Evolutionary conservation across 2,797 vertebrate species (phyloP), one percentile per base, ranked within the genome.

Genomic region (Apogon talboti): DNA sequence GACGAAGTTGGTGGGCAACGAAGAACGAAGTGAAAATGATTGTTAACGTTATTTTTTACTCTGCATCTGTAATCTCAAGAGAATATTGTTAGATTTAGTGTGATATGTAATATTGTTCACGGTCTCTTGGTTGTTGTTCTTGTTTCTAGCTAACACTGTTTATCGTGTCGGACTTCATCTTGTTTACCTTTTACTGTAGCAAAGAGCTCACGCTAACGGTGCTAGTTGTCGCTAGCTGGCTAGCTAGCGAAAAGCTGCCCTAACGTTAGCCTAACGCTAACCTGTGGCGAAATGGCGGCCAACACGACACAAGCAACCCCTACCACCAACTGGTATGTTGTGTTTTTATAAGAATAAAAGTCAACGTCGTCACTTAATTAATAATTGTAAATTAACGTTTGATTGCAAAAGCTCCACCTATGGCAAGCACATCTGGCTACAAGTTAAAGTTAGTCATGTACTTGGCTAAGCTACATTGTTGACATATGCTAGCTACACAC

Each of bases 281-380:
- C 21, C 19, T 28, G 81, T 47, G 81, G 81, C 74, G 88, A 94
- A 94, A 95, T 95, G 94, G 94, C 94, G 90, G 93, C 93, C 83
- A 95, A 94, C 66, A 72, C 93, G 65, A 89, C 92, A 4, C 92
- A 92, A 62, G 75, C 90, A 61, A 53, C 87, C 9, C 70, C 90
- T 9, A 21, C 92, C 37, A 21, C 84, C 2, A 93, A 76, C 82
- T 95, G 94, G 94, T 95, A 92, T 70, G 91, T 85, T 13, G 1
- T 21, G 8, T 2, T 41, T 38, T 60, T 60, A 0, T 24, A 1
- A 10, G 0, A 1, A 4, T 7, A 15, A 2, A 18, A 11, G 0
- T 18, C 0, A 53, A 6, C 7, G 11, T 2, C 45, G n/a, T 18
- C 5, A 3, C 5, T 11, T 0, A 6, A 11, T 11, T 35, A 18